Conservation (phyloP, 2,113 vertebrate genomes). For the Zootoca vivipara region DNA sequence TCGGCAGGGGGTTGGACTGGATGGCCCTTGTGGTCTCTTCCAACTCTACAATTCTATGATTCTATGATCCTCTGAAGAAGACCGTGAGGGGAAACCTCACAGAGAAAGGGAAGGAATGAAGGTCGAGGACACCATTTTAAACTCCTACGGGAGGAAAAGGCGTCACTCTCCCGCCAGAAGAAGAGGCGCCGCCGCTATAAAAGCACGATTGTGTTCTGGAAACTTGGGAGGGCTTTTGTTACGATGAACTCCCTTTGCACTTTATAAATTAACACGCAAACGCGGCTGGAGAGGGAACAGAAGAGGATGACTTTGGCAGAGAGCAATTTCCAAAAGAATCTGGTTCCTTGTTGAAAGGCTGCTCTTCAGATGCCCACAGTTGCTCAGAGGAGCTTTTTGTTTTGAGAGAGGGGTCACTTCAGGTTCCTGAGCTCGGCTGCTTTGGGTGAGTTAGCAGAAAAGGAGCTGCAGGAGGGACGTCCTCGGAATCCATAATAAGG, state of each 20-base stretch:
- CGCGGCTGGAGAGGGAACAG: neutral
- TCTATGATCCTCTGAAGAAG: too few species aligned
- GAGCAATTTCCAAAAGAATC: neutral
- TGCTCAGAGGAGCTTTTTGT: neutral
- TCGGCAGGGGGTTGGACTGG: too few species aligned
- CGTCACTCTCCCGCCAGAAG: neutral
- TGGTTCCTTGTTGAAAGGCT: neutral
- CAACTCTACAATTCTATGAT: too few species aligned
- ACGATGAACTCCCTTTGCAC: neutral
- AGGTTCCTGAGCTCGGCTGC: neutral
- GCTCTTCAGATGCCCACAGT: neutral
- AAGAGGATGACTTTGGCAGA: too few species aligned
- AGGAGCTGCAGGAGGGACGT: neutral
- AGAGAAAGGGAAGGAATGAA: too few species aligned
- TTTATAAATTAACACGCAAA: neutral
- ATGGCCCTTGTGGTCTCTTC: too few species aligned
- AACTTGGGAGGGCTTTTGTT: neutral
- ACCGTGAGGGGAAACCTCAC: too few species aligned
- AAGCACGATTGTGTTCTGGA: neutral
- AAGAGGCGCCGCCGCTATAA: neutral
- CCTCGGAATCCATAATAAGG: neutral
- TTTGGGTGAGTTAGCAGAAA: neutral
- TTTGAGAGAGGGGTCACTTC: neutral
- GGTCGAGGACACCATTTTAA: neutral
- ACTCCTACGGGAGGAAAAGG: neutral